A percentile compares a stretch with the other conserved stretches of the same genome.
Evolutionary conservation across 2,888 invertebrate species (phyloP).

Genomic region (Druceiella hillmani): DNA sequence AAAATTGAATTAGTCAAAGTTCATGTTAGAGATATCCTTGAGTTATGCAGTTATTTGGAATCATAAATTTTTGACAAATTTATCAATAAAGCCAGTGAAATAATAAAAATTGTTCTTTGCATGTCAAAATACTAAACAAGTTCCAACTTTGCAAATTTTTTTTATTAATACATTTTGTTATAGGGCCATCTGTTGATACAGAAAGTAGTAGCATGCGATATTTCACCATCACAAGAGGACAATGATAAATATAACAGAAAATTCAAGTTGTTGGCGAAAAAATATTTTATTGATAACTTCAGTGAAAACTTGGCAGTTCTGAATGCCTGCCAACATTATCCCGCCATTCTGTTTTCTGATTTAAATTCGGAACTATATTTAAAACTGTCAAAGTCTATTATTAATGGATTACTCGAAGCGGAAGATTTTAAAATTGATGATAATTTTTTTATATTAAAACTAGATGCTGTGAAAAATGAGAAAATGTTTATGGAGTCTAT

Average conservation of each 20-base stretch:
- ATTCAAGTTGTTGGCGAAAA: conserved; percentile 28
- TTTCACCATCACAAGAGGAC: conserved; percentile 26
- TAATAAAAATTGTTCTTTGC: neutral
- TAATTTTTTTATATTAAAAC: conserved; percentile 27
- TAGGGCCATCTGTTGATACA: conserved; percentile 37
- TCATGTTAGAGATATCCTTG: too few relatives aligned
- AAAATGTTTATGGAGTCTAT: conserved; percentile 33
- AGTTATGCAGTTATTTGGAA: too few relatives aligned
- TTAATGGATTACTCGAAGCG: conserved; percentile 29
- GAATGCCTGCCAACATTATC: conserved; percentile 28
- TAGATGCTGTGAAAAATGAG: conserved; percentile 31
- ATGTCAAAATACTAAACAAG: conserved; percentile 1
- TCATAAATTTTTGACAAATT: too few relatives aligned
- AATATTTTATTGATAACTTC: conserved; percentile 33
- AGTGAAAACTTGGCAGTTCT: conserved; percentile 28
- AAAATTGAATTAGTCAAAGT: too few relatives aligned
- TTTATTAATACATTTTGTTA: conserved; percentile 23
- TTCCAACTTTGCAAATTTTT: conserved; percentile 4
- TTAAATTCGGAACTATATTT: conserved; percentile 34
- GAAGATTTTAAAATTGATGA: conserved; percentile 25
- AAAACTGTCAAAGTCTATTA: conserved; percentile 33
- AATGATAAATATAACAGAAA: conserved; percentile 21
- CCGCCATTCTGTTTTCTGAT: conserved; percentile 32
- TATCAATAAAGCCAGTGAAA: too few relatives aligned
- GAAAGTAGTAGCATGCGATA: conserved; percentile 34